phyloP scores from a whole-genome alignment of 1,140 invertebrate species.

The Aphis gossypii region DNA sequence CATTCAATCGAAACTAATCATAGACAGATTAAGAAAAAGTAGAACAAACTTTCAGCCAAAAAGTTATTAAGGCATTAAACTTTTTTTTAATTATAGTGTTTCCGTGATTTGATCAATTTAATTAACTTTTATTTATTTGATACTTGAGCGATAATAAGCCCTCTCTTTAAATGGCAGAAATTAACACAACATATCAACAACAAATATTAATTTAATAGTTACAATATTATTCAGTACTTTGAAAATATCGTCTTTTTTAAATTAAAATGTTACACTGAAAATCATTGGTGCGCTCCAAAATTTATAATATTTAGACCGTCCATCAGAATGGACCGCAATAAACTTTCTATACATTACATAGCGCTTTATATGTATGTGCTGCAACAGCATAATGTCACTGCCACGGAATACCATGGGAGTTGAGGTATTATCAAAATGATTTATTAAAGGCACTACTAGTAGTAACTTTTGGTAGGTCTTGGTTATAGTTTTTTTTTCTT shows the following conservation, averaged over 20 bases:
- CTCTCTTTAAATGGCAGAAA: not conserved
- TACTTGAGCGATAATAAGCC: not conserved
- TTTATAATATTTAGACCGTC: slow-evolving; percentile 48
- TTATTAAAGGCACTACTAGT: slow-evolving; percentile 46
- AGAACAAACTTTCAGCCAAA: not conserved
- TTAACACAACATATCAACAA: not conserved
- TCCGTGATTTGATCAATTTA: not conserved
- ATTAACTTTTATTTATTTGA: too few species aligned
- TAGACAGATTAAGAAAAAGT: not conserved
- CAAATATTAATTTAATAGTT: not conserved
- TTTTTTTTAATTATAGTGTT: not conserved
- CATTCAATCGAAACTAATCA: not conserved
- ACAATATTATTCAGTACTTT: not conserved
- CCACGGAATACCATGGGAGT: slow-evolving; percentile 22
- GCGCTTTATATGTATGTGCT: slow-evolving; percentile 42
- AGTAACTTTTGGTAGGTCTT: slow-evolving; percentile 42
- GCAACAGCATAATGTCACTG: slow-evolving; percentile 44
- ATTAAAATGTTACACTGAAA: not conserved
- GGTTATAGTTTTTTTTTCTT: slow-evolving; percentile 40
- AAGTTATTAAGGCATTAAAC: not conserved
- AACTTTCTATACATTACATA: slow-evolving; percentile 28
- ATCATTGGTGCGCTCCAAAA: not conserved
- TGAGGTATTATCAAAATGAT: slow-evolving; percentile 56
- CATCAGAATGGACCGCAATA: slow-evolving; percentile 43
- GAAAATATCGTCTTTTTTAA: not conserved